Percentiles rank a stretch among this genome's conserved stretches.
These are phyloP conservation scores for Podarcis muralis DNA, from an alignment of 2,113 vertebrate species.

Conservation along the genomic window DNA sequence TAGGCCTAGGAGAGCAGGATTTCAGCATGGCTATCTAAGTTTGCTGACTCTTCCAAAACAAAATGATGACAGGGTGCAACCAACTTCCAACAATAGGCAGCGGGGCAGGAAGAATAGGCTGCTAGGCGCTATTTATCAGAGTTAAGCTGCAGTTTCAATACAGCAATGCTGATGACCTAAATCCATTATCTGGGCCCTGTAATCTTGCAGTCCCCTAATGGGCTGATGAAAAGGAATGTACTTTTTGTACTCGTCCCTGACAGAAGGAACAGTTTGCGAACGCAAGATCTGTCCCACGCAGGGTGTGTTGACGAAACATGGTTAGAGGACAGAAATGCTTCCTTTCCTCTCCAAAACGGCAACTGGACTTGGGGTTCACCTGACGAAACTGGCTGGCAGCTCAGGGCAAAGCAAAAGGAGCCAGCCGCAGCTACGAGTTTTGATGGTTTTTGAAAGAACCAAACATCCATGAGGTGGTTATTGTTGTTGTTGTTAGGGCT, in stretches of 20 bases:
- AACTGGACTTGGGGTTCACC: neutral
- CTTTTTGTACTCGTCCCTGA: neutral
- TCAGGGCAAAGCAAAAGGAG: neutral
- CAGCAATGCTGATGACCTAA: slow-evolving; percentile 66
- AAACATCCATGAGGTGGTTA: neutral
- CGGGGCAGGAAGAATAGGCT: slow-evolving; percentile 59
- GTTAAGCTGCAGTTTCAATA: slow-evolving; percentile 63
- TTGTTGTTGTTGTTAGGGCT: neutral
- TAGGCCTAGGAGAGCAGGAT: neutral
- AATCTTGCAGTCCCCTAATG: slow-evolving; percentile 26
- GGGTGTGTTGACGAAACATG: neutral
- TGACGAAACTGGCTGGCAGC: neutral
- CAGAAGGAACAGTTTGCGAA: neutral
- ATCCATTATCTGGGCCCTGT: slow-evolving; percentile 58
- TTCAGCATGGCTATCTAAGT: neutral
- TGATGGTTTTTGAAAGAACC: neutral
- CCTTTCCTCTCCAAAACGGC: too few species aligned
- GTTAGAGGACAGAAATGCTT: neutral
- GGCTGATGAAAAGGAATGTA: neutral
- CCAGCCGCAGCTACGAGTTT: neutral
- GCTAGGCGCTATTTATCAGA: slow-evolving; percentile 57
- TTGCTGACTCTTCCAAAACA: slow-evolving; percentile 66
- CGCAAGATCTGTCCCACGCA: too few species aligned
- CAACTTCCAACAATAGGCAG: slow-evolving; percentile 54
- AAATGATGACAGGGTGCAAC: slow-evolving; percentile 52